Percentiles rank a stretch among this genome's conserved stretches.
Conservation (phyloP, 2,888 invertebrate genomes). For the Acanthosepion lycidas region DNA sequence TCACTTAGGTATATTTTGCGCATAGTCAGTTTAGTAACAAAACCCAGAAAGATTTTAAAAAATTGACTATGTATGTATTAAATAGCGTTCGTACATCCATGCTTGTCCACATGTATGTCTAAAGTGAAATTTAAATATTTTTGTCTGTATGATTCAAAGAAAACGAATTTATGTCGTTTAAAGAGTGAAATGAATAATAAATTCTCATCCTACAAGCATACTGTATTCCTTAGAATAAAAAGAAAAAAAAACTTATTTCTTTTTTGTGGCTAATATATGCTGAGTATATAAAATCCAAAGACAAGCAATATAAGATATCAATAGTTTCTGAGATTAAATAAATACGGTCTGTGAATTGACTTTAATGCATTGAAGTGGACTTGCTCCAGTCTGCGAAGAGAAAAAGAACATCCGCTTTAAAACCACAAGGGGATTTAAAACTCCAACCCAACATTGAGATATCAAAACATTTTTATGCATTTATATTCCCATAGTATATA, state of each 20-base stretch:
- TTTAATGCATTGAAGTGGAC: neutral
- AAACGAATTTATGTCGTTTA: neutral
- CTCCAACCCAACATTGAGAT: neutral
- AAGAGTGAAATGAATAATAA: neutral
- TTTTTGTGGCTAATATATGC: neutral
- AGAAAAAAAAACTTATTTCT: neutral
- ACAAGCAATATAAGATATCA: neutral
- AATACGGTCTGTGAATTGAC: neutral
- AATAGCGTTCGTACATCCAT: too few species aligned
- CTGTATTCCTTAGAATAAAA: neutral
- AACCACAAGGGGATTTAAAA: neutral
- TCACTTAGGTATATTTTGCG: too few species aligned
- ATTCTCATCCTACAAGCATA: neutral
- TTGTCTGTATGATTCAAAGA: neutral
- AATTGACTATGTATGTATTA: too few species aligned
- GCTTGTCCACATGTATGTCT: too few species aligned
- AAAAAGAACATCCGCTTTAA: neutral
- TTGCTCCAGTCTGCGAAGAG: neutral
- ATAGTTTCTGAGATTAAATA: neutral
- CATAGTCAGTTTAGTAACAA: too few species aligned
- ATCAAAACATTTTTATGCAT: neutral
- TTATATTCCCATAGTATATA: neutral
- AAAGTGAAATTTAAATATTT: neutral
- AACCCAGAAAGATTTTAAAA: too few species aligned
- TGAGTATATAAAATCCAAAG: neutral